These are phyloP conservation scores for Atrichornis clamosus DNA, from an alignment of 2,113 vertebrate genomes.

Conservation along the genomic window DNA sequence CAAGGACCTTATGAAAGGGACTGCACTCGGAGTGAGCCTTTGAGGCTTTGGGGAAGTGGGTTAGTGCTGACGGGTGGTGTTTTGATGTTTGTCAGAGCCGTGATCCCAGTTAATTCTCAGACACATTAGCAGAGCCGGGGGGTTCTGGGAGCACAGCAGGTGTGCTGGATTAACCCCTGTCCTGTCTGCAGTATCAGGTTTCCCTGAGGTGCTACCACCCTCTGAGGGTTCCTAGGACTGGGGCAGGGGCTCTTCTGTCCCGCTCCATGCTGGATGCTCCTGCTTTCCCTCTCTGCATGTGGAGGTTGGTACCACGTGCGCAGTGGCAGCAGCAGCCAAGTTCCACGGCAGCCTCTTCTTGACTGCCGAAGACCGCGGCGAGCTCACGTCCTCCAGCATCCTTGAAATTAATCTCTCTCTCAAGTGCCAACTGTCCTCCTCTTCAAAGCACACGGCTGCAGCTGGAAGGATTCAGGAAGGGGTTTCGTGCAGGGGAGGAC, in stretches of 20 bases:
- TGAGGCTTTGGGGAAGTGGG: neutral
- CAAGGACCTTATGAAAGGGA: neutral
- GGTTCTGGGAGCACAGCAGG: neutral
- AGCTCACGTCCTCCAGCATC: neutral
- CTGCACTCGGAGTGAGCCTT: neutral
- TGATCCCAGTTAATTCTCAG: neutral
- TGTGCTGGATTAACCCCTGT: neutral
- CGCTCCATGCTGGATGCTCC: accelerated
- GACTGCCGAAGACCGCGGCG: accelerated
- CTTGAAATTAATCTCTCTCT: neutral
- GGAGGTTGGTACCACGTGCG: neutral
- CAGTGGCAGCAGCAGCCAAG: neutral
- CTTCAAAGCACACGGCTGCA: neutral
- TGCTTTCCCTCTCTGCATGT: neutral
- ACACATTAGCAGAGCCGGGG: neutral
- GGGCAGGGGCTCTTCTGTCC: neutral
- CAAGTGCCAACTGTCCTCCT: neutral
- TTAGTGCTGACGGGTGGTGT: neutral
- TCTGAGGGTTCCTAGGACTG: neutral
- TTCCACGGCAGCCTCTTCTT: neutral
- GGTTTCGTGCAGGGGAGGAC: neutral
- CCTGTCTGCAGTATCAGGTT: neutral
- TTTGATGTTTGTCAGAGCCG: neutral
- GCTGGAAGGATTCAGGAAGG: neutral
- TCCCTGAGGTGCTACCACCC: neutral